Evolutionary conservation across 2,797 vertebrate species (phyloP), one percentile per base, ranked within the genome.

Genomic region (Podarcis siculus): DNA sequence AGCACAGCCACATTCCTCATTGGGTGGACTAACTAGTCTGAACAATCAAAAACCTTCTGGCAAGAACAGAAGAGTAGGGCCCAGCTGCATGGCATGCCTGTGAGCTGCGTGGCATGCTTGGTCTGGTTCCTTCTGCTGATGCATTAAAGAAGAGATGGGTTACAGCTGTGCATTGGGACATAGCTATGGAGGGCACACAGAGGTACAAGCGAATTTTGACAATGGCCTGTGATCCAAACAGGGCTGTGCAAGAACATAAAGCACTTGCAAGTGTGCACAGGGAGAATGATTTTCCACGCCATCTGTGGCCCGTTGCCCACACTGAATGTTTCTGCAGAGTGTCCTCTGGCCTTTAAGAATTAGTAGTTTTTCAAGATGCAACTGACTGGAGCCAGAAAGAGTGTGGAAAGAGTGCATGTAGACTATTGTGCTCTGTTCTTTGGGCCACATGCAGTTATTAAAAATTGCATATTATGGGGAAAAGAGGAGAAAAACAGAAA

Each of bases 401-500:
- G 39, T 39, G 37, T 30, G 30, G 13, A 42, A 61, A 61, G 27
- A 55, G 35, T 72, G 37, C 23, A 37, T 61, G 3, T 23, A 39
- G 2, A 19, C 12, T 67, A 30, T 42, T 58, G 32, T 25, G 39
- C 25, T 30, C 8, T 71, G 3, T 10, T 23, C 25, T 72, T 58
- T 12, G 69, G 17, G 27, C 30, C 72, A 39, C 35, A 39, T 5
- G 4, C 4, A 19, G 32, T 42, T 77, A 8, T 13, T 23, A 15
- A 15, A 37, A 85, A 3, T 82, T n/a, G 19, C 5, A 2, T 61
- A 61, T 69, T 77, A 49, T 78, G 21, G 7, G 32, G 3, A 10
- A 17, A 1, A 1, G 12, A 6, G 69, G 27, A 0, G 35, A 4
- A 1, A 0, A 81, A 69, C 39, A 55, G 4, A 66, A 23, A 1